Evolutionary conservation across 2,113 vertebrate species (phyloP).

Genomic region (Toxotes chatareus): DNA sequence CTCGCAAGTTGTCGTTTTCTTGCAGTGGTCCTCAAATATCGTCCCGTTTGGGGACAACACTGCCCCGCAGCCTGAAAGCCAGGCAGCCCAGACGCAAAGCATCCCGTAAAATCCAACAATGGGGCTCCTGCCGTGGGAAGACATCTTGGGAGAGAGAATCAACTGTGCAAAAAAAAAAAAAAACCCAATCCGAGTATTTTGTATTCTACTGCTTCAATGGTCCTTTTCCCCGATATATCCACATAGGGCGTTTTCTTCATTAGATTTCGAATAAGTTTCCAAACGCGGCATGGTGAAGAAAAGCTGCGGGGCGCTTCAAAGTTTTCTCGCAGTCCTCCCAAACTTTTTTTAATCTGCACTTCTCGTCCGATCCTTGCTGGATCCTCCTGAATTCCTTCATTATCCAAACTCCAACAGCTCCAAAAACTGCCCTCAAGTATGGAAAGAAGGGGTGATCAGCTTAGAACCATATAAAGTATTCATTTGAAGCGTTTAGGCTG

Average conservation of each 20-base stretch:
- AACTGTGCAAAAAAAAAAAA: slow-evolving; percentile 28
- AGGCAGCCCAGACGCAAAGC: slow-evolving; percentile 76
- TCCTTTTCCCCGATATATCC: not conserved
- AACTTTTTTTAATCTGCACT: slow-evolving; percentile 62
- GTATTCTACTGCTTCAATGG: slow-evolving; percentile 1
- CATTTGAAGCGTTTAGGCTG: slow-evolving; percentile 1
- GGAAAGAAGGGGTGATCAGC: not conserved
- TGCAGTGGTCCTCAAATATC: slow-evolving; percentile 86
- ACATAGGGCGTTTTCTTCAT: slow-evolving; percentile 13
- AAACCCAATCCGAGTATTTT: not conserved
- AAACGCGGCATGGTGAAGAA: slow-evolving; percentile 51
- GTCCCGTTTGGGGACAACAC: slow-evolving; percentile 79
- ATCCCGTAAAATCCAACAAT: slow-evolving; percentile 83
- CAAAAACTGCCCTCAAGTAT: not conserved
- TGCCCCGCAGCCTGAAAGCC: slow-evolving; percentile 58
- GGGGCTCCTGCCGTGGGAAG: slow-evolving; percentile 75
- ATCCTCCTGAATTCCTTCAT: slow-evolving; percentile 53
- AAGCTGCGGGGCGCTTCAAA: slow-evolving; percentile 37
- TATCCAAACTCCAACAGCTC: slow-evolving; percentile 25
- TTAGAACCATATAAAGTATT: slow-evolving; percentile 6
- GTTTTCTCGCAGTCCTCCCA: slow-evolving; percentile 52
- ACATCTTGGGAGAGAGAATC: slow-evolving; percentile 82
- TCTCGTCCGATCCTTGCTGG: slow-evolving; percentile 52
- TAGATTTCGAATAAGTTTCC: slow-evolving; percentile 33
- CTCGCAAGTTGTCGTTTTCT: slow-evolving; percentile 89